A percentile compares a stretch with the other conserved stretches of the same genome.
phyloP scores from a whole-genome alignment of 2,888 invertebrate genomes.

The Rhorus exstirpatorius region DNA sequence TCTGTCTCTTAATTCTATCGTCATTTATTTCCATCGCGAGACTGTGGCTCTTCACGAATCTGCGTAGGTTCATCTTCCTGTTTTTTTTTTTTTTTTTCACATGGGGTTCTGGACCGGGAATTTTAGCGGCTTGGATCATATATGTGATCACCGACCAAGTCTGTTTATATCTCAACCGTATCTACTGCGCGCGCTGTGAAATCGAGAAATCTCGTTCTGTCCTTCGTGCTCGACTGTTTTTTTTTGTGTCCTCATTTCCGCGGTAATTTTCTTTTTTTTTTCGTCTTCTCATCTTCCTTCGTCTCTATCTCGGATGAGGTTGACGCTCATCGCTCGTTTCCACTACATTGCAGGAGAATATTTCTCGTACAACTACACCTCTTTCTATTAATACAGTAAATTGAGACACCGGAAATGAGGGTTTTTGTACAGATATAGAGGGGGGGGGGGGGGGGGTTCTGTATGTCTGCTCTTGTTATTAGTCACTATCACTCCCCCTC shows the following conservation, averaged over 20 bases:
- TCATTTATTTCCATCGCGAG: conserved; percentile 51
- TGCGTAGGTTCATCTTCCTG: conserved; percentile 38
- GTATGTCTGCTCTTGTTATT: neutral
- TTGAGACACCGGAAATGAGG: neutral
- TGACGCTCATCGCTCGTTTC: neutral
- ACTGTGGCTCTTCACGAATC: conserved; percentile 46
- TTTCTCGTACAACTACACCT: neutral
- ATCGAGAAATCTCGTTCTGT: neutral
- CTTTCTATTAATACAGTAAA: neutral
- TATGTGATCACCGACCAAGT: neutral
- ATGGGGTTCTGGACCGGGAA: neutral
- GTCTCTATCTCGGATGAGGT: neutral
- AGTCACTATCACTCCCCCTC: neutral
- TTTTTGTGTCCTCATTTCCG: neutral
- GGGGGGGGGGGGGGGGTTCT: too few relatives aligned
- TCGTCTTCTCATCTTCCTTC: neutral
- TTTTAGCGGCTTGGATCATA: neutral
- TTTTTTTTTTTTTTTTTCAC: neutral
- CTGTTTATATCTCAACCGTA: conserved; percentile 37
- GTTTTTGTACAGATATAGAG: neutral
- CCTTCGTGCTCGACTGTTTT: too few relatives aligned
- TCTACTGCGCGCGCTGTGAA: conserved; percentile 30
- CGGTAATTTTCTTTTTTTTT: conserved; percentile 1
- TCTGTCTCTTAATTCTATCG: conserved; percentile 58
- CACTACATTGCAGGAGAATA: neutral